A percentile compares a stretch with the other conserved stretches of the same genome.
phyloP scores from a whole-genome alignment of 2,888 invertebrate genomes.

The Nematopogon swammerdamellus region DNA sequence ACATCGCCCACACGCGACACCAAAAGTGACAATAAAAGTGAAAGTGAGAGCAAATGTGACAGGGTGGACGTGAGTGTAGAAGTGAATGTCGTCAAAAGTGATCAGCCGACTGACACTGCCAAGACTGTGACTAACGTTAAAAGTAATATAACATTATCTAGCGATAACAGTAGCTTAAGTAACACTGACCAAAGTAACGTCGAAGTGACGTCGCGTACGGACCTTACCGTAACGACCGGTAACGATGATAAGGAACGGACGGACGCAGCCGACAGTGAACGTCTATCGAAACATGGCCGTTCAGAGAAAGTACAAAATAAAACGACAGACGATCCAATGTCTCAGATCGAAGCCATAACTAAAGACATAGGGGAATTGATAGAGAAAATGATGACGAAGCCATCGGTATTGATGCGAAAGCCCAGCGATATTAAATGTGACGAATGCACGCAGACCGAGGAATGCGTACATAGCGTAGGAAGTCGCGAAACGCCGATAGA shows the following conservation, averaged over 20 bases:
- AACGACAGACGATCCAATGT: conserved; percentile 22
- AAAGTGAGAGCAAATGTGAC: conserved; percentile 8
- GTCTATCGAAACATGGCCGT: too few relatives aligned
- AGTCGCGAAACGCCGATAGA: conserved; percentile 22
- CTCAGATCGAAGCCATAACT: conserved; percentile 34
- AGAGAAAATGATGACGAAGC: conserved; percentile 34
- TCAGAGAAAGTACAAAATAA: conserved; percentile 17
- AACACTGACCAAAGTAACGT: too few relatives aligned
- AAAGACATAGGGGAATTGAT: conserved; percentile 41
- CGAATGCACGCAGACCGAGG: conserved; percentile 3
- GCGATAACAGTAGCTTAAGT: neutral
- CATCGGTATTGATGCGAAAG: conserved; percentile 24
- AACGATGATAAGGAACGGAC: too few relatives aligned
- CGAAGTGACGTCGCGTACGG: too few relatives aligned
- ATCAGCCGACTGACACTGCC: conserved; percentile 8
- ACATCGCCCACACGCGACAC: conserved; percentile 4
- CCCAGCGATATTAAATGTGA: conserved; percentile 12
- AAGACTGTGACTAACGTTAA: neutral
- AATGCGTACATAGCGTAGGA: conserved; percentile 9
- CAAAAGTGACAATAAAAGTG: conserved; percentile 1
- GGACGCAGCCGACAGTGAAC: neutral
- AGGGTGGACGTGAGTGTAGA: conserved; percentile 8
- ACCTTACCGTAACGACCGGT: too few relatives aligned
- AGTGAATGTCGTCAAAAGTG: conserved; percentile 6
- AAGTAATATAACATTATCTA: neutral